phyloP scores from a whole-genome alignment of 1,140 invertebrate species.

The Camponotus floridanus region DNA sequence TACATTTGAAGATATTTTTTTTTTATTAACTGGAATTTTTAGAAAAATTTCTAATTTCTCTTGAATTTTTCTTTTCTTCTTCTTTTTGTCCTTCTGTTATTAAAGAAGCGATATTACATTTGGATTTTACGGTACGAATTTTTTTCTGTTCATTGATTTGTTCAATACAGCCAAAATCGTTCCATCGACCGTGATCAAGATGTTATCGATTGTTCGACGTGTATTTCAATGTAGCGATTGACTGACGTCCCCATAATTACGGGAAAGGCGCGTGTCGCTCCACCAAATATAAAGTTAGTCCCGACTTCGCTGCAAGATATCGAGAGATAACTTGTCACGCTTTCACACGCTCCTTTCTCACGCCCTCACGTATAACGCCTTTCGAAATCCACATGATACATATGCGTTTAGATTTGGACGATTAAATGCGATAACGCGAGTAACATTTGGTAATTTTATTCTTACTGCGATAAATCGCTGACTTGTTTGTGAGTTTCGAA shows the following conservation, averaged over 20 bases:
- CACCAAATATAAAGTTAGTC: slow-evolving; percentile 63
- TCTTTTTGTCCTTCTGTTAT: neutral
- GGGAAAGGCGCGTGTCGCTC: slow-evolving; percentile 58
- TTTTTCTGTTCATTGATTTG: slow-evolving; percentile 1
- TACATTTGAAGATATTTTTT: neutral
- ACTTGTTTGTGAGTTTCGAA: neutral
- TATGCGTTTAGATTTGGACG: slow-evolving; percentile 33
- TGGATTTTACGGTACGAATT: neutral
- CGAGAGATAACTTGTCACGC: slow-evolving; percentile 22
- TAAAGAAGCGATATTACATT: neutral
- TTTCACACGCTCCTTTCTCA: slow-evolving; percentile 66
- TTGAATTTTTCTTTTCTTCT: neutral
- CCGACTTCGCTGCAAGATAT: slow-evolving; percentile 25
- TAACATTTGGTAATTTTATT: slow-evolving; percentile 43
- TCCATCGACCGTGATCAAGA: slow-evolving; percentile 58
- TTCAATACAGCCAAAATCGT: neutral
- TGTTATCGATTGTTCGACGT: slow-evolving; percentile 61
- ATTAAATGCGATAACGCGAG: slow-evolving; percentile 16
- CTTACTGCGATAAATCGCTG: slow-evolving; percentile 12
- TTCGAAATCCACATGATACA: slow-evolving; percentile 52
- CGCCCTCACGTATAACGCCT: slow-evolving; percentile 40
- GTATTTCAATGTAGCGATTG: slow-evolving; percentile 59
- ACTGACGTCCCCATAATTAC: slow-evolving; percentile 72
- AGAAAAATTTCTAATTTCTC: neutral
- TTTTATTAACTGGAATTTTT: neutral